These are phyloP conservation scores for Misgurnus mizolepis DNA, from an alignment of 2,113 vertebrate species.

Conservation along the genomic window DNA sequence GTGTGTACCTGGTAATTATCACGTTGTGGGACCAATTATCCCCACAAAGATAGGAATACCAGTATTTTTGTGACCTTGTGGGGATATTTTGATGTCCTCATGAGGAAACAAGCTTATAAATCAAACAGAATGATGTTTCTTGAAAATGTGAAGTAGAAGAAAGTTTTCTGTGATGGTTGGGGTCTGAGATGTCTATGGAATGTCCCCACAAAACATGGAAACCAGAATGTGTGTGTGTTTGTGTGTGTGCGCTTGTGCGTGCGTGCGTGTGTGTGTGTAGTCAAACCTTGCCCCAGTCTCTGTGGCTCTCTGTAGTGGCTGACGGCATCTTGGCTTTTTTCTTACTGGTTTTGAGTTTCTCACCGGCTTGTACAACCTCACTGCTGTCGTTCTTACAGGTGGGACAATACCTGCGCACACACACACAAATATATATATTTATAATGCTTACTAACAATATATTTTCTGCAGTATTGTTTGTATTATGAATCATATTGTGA, in stretches of 20 bases:
- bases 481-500: background rate
- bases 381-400: constrained; percentile 98
- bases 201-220: too few species aligned
- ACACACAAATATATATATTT: background rate
- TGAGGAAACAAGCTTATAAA: too few species aligned
- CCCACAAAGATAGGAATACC: too few species aligned
- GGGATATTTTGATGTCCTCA: too few species aligned
- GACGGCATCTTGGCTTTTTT: constrained; percentile 99
- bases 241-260: constrained; percentile 4
- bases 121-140: too few species aligned
- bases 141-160: too few species aligned
- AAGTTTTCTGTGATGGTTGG: too few species aligned
- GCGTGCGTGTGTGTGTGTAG: background rate
- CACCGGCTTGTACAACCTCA: constrained; percentile 96
- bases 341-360: constrained; percentile 97
- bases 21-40: too few species aligned
- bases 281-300: constrained; percentile 98
- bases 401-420: constrained; percentile 90
- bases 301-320: constrained; percentile 94
- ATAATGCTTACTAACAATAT: background rate
- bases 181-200: too few species aligned
- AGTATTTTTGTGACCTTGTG: too few species aligned
- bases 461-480: background rate
- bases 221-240: background rate
- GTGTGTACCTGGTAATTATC: background rate